Conservation (phyloP, 2,888 invertebrate species). For the Lasioglossum oenotherae region DNA sequence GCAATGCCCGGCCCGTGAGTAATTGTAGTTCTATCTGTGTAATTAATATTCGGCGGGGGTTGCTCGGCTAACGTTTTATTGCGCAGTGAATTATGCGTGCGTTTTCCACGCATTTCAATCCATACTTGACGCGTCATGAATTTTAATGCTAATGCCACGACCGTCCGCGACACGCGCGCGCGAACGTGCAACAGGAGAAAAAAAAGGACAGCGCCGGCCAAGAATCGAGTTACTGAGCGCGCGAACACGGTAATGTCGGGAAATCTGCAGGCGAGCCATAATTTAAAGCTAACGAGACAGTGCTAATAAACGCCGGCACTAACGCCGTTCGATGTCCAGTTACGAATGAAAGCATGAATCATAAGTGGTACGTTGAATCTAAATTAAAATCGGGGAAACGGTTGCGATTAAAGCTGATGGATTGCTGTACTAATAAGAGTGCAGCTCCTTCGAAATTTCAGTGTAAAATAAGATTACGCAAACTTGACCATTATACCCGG, state of each 20-base stretch:
- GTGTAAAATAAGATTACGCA: background rate
- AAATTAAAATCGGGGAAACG: background rate
- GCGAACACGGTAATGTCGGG: background rate
- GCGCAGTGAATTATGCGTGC: conserved; percentile 28
- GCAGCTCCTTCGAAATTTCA: background rate
- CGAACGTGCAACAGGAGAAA: background rate
- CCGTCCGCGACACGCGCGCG: background rate
- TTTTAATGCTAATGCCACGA: conserved; percentile 11
- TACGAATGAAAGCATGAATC: background rate
- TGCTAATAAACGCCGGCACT: background rate
- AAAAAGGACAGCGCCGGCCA: background rate
- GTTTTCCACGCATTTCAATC: conserved; percentile 29
- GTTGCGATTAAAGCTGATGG: background rate
- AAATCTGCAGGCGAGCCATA: background rate
- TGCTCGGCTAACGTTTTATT: conserved; percentile 38
- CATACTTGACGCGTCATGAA: conserved; percentile 19
- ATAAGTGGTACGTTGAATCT: background rate
- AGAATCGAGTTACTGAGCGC: background rate
- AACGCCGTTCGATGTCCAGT: background rate
- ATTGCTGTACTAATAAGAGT: background rate
- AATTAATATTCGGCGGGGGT: conserved; percentile 63
- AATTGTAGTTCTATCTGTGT: conserved; percentile 56
- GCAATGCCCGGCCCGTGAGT: conserved; percentile 34
- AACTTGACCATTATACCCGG: background rate
- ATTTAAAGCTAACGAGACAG: background rate